A percentile compares a stretch with the other conserved stretches of the same genome.
Conservation (phyloP, 1,140 invertebrate species). For the Diprion similis region DNA sequence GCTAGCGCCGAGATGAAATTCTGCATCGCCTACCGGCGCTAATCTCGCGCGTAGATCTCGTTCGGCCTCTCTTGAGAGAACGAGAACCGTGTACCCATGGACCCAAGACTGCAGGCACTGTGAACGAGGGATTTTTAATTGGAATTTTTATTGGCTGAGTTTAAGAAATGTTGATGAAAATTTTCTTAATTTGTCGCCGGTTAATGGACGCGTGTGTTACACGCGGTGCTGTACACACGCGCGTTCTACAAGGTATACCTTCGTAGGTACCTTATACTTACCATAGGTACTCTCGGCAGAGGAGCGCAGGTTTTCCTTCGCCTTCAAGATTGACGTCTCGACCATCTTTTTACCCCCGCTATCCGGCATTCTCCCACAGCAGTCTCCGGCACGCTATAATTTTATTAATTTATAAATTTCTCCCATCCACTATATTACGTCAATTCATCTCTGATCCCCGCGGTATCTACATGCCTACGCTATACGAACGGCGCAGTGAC, state of each 20-base stretch:
- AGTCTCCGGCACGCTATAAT: neutral
- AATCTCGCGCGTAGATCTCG: slow-evolving; percentile 9
- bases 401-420: slow-evolving; percentile 6
- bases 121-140: slow-evolving; percentile 2
- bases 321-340: neutral
- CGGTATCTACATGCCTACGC: neutral
- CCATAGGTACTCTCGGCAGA: neutral
- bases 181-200: slow-evolving; percentile 9
- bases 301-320: neutral
- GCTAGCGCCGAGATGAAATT: slow-evolving; percentile 9
- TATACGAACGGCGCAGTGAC: neutral
- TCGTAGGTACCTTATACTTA: too few relatives aligned
- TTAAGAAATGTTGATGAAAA: slow-evolving; percentile 8
- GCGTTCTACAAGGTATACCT: too few relatives aligned
- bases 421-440: neutral
- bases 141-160: slow-evolving; percentile 15
- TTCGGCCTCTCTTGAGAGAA: slow-evolving; percentile 10
- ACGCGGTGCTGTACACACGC: too few relatives aligned
- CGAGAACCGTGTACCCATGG: neutral
- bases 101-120: neutral
- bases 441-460: neutral
- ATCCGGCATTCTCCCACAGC: neutral
- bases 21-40: slow-evolving; percentile 13
- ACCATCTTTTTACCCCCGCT: neutral
- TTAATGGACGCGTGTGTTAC: too few relatives aligned